Conservation (phyloP, 2,888 invertebrate genomes). For the Lasioglossum lativentre region DNA sequence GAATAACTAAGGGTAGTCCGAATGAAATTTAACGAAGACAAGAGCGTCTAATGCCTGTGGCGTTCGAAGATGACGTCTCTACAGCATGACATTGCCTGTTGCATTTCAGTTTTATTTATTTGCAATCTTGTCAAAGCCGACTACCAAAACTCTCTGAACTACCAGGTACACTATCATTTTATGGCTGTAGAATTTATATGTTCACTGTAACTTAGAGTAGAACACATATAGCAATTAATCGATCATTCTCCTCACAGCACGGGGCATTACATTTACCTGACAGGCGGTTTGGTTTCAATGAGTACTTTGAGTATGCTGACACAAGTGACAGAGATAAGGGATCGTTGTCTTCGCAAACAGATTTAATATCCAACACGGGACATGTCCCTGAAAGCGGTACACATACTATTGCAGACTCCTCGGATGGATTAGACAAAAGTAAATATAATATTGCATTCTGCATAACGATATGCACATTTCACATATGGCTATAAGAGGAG, state of each 20-base stretch:
- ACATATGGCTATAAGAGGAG: not conserved
- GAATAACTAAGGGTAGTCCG: not conserved
- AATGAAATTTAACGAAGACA: slow-evolving; percentile 24
- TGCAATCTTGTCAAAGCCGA: slow-evolving; percentile 42
- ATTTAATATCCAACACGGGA: slow-evolving; percentile 49
- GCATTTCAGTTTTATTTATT: slow-evolving; percentile 65
- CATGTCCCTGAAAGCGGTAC: slow-evolving; percentile 28
- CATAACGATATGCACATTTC: not conserved
- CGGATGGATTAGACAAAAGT: slow-evolving; percentile 76
- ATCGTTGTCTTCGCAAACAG: slow-evolving; percentile 58
- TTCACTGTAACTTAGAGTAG: not conserved
- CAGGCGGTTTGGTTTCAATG: slow-evolving; percentile 67
- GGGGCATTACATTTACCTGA: slow-evolving; percentile 63
- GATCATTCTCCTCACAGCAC: slow-evolving; percentile 38
- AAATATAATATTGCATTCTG: slow-evolving; percentile 36
- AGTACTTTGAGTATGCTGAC: slow-evolving; percentile 75
- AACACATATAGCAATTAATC: not conserved
- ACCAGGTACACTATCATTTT: slow-evolving; percentile 62
- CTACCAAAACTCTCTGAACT: slow-evolving; percentile 55
- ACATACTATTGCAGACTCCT: slow-evolving; percentile 28
- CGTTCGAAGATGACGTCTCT: slow-evolving; percentile 68
- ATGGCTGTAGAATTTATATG: not conserved
- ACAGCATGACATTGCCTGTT: slow-evolving; percentile 63
- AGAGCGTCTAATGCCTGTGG: slow-evolving; percentile 61
- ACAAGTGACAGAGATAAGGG: slow-evolving; percentile 74